A percentile compares a stretch with the other conserved stretches of the same genome.
Evolutionary conservation across 2,888 invertebrate genomes (phyloP).

Genomic region (Rugalucina vietnamica): DNA sequence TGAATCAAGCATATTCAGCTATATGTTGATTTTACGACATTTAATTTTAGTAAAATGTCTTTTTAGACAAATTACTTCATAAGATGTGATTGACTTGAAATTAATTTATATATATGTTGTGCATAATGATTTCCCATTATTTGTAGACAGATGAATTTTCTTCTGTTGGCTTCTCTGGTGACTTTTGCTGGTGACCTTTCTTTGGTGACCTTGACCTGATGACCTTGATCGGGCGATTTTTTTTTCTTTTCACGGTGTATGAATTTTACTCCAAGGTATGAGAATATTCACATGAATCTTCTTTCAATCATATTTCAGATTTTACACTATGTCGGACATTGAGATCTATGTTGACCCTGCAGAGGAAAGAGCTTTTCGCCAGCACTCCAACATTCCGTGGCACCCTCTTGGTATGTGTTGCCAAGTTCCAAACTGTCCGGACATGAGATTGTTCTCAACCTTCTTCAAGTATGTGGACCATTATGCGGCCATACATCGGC

Average conservation of each 20-base stretch:
- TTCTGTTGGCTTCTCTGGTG: too few relatives aligned
- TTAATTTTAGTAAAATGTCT: too few relatives aligned
- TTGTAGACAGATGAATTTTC: too few relatives aligned
- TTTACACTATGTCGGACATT: not conserved
- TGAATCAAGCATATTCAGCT: too few relatives aligned
- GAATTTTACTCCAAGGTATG: too few relatives aligned
- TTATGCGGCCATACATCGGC: not conserved
- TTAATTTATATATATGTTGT: not conserved
- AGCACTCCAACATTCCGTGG: not conserved
- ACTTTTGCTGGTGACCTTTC: not conserved
- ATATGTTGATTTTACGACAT: too few relatives aligned
- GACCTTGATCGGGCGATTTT: not conserved
- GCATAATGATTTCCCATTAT: not conserved
- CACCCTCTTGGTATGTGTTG: not conserved
- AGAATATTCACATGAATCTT: not conserved
- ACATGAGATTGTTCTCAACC: not conserved
- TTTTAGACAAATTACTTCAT: too few relatives aligned
- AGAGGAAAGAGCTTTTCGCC: not conserved
- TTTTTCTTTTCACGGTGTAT: not conserved
- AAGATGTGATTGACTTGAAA: not conserved
- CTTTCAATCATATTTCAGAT: not conserved
- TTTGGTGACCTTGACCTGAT: not conserved
- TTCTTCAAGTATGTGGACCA: not conserved
- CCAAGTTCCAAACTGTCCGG: not conserved
- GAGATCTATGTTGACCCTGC: not conserved